Conservation (phyloP, 2,797 vertebrate species). For the Selene dorsalis region DNA sequence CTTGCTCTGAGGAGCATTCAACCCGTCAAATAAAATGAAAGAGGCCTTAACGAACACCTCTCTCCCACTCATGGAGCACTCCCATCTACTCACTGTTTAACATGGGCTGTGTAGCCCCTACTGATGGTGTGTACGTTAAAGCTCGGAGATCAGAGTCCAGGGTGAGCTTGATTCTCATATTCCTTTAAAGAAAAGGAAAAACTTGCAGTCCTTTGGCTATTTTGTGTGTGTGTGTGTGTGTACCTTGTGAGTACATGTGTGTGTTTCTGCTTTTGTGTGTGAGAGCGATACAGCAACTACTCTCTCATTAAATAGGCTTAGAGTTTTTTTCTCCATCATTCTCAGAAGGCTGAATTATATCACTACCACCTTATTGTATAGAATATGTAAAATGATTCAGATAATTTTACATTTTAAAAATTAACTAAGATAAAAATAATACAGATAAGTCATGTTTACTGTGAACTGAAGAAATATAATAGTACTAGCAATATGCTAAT, state of each 20-base stretch:
- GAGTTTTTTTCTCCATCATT: slow-evolving; percentile 26
- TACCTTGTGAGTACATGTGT: background rate
- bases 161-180: slow-evolving; percentile 62
- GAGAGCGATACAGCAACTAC: background rate
- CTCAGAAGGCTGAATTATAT: slow-evolving; percentile 31
- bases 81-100: slow-evolving; percentile 74
- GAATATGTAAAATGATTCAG: slow-evolving; percentile 30
- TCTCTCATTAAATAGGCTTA: slow-evolving; percentile 20
- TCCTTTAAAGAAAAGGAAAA: slow-evolving; percentile 63
- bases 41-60: slow-evolving; percentile 82
- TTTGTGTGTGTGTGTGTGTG: slow-evolving; percentile 6
- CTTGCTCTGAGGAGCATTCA: slow-evolving; percentile 85
- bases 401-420: slow-evolving; percentile 34
- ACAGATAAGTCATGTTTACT: slow-evolving; percentile 45
- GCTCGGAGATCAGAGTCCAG: slow-evolving; percentile 73
- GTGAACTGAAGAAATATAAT: slow-evolving; percentile 57
- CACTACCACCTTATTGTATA: background rate
- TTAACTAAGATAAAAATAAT: slow-evolving; percentile 38
- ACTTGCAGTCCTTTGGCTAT: slow-evolving; percentile 34
- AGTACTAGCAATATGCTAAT: slow-evolving; percentile 67
- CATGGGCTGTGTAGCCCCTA: slow-evolving; percentile 69
- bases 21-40: slow-evolving; percentile 89
- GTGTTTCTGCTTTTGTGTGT: slow-evolving; percentile 11
- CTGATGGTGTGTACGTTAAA: slow-evolving; percentile 67
- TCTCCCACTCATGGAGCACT: slow-evolving; percentile 71